These are phyloP conservation scores for Leucophenga montana DNA, from an alignment of 2,888 invertebrate genomes.

Conservation along the genomic window DNA sequence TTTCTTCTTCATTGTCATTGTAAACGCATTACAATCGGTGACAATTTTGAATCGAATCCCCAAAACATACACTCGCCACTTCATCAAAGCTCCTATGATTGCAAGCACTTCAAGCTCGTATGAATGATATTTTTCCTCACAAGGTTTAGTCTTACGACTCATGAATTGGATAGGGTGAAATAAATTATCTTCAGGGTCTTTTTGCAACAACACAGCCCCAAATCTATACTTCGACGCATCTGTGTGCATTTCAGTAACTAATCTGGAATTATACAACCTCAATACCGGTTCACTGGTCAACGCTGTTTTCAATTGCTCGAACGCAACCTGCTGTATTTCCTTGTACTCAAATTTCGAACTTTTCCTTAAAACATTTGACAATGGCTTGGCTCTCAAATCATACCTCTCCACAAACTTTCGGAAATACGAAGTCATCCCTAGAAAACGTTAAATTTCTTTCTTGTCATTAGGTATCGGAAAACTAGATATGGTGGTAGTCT, in stretches of 20 bases:
- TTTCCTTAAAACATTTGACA: slow-evolving; percentile 52
- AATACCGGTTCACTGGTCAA: slow-evolving; percentile 35
- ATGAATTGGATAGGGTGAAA: slow-evolving; percentile 33
- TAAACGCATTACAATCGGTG: slow-evolving; percentile 46
- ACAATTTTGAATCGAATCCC: slow-evolving; percentile 37
- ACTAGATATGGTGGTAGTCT: slow-evolving; percentile 7
- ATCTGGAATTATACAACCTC: slow-evolving; percentile 39
- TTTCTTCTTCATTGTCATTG: background rate
- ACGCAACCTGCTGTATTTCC: slow-evolving; percentile 16
- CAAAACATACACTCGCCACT: slow-evolving; percentile 44
- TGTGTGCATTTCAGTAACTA: slow-evolving; percentile 46
- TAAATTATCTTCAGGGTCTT: slow-evolving; percentile 33
- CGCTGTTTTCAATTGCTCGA: slow-evolving; percentile 20
- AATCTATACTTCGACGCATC: slow-evolving; percentile 47
- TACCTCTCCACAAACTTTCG: slow-evolving; percentile 22
- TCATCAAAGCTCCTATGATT: slow-evolving; percentile 48
- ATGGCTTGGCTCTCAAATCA: slow-evolving; percentile 17
- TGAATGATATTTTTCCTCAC: slow-evolving; percentile 38
- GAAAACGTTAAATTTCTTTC: slow-evolving; percentile 30
- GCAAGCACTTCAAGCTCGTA: slow-evolving; percentile 57
- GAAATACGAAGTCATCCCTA: slow-evolving; percentile 32
- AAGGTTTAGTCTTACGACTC: slow-evolving; percentile 31
- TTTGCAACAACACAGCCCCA: slow-evolving; percentile 45
- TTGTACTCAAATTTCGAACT: slow-evolving; percentile 33
- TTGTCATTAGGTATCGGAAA: slow-evolving; percentile 28